Percentiles rank a stretch among this genome's conserved stretches.
Evolutionary conservation across 2,797 vertebrate genomes (phyloP).

Genomic region (Eulemur rubriventer): DNA sequence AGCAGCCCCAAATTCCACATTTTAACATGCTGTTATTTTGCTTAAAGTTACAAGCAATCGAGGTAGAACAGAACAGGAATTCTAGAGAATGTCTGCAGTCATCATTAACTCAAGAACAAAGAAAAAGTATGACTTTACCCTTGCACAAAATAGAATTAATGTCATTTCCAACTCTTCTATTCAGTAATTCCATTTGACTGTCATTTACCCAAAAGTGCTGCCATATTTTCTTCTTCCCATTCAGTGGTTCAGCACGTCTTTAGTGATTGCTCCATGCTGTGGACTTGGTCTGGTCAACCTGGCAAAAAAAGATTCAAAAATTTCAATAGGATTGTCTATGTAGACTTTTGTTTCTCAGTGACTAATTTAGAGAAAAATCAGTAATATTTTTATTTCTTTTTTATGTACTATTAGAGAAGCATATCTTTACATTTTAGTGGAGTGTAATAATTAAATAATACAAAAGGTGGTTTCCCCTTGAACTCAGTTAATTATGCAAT

Average conservation of each 20-base stretch:
- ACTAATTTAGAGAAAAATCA: not conserved
- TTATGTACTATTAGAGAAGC: not conserved
- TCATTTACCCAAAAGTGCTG: not conserved
- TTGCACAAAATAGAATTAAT: not conserved
- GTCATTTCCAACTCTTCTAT: not conserved
- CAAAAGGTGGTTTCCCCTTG: not conserved
- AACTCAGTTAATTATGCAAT: not conserved
- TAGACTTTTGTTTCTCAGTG: not conserved
- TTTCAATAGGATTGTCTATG: not conserved
- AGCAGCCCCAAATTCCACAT: not conserved
- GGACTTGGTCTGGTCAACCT: not conserved
- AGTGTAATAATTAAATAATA: not conserved
- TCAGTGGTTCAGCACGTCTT: not conserved
- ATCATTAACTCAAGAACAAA: slow-evolving; percentile 18
- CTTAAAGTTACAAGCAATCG: not conserved
- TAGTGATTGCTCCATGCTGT: not conserved
- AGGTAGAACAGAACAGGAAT: not conserved
- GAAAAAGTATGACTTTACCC: not conserved
- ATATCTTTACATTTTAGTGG: not conserved
- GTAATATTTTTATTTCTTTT: not conserved
- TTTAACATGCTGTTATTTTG: not conserved
- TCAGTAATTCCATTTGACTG: not conserved
- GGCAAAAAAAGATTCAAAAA: not conserved
- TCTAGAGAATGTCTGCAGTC: not conserved
- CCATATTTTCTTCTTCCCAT: not conserved